Evolutionary conservation across 1,140 invertebrate genomes (phyloP), one percentile per base, ranked within the genome.

Genomic region (Cherax destructor): DNA sequence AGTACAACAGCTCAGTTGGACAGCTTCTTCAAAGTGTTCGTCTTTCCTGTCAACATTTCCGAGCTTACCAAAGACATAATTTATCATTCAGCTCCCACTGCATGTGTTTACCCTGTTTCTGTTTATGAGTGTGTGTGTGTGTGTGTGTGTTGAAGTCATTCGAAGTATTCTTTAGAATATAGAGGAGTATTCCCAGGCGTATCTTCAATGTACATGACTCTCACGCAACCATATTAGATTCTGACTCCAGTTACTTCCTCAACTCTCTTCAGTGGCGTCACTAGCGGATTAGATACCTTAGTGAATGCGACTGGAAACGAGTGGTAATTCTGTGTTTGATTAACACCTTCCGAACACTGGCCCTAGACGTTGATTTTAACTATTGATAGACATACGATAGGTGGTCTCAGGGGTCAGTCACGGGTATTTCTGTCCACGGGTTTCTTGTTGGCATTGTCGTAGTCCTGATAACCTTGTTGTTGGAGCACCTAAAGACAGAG

Each of bases 41-140:
- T 76, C n/a, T 76, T 77, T 47, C 50, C 50, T 77, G 76, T 47
- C 72, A 52, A 86, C 47, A 56, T 77, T 52, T 52, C n/a, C 74
- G 74, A 47, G 49, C 56, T n/a, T 56, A 76, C 30, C n/a, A 59
- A 56, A 83, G 52, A 83, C 9, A 52, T 83, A n/a, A 83, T 65
- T 65, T 65, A 65, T 65, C 61, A 65, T 65, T 21, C 61, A 65
- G 18, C 61, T 65, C 61, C 61, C 13, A 65, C 5, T 65, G 21
- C 21, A 65, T 65, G 61, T 65, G 13, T 18, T 65, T 65, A 21
- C 18, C 61, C 13, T 65, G 61, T 65, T 65, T 65, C 5, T 65
- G 21, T 65, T 65, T 16, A 59, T 1, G 30, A 1, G 30, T 41
- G 30, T 41, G 30, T 21, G 61, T 65, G 30, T 41, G 30, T 41